A percentile compares a stretch with the other conserved stretches of the same genome.
phyloP scores from a whole-genome alignment of 2,113 vertebrate species.

The Gobiocypris rarus region DNA sequence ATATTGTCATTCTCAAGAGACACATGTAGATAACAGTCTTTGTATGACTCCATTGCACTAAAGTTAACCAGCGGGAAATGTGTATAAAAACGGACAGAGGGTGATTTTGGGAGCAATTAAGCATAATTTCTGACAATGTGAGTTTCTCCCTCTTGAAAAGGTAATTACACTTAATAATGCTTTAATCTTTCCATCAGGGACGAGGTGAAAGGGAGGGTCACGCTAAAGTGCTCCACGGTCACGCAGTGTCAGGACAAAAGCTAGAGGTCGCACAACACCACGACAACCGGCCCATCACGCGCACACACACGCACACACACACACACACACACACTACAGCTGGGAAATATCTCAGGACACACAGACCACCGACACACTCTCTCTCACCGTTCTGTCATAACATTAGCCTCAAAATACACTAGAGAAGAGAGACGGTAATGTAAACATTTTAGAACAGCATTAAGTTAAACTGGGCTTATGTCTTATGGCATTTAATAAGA shows the following conservation, averaged over 20 bases:
- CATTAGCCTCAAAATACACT: neutral
- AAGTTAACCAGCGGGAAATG: slow-evolving; percentile 52
- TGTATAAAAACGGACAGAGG: slow-evolving; percentile 50
- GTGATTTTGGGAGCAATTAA: slow-evolving; percentile 64
- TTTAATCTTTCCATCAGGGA: slow-evolving; percentile 78
- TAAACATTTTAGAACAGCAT: neutral
- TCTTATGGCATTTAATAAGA: neutral
- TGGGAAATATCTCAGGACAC: neutral
- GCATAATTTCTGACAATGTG: slow-evolving; percentile 72
- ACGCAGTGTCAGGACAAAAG: slow-evolving; percentile 67
- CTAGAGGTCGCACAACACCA: slow-evolving; percentile 64
- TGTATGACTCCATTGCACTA: neutral
- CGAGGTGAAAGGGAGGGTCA: slow-evolving; percentile 73
- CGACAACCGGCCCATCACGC: slow-evolving; percentile 53
- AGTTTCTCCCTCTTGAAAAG: slow-evolving; percentile 71
- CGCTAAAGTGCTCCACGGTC: slow-evolving; percentile 73
- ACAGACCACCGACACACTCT: neutral
- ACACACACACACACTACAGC: neutral
- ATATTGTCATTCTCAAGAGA: neutral
- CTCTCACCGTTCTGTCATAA: neutral
- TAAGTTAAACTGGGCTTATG: neutral
- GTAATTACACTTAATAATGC: slow-evolving; percentile 81
- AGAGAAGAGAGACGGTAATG: neutral
- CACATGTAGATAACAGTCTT: neutral
- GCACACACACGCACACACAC: slow-evolving; percentile 44